Conservation (phyloP, 2,797 vertebrate genomes). For the Sandelia bainsii region DNA sequence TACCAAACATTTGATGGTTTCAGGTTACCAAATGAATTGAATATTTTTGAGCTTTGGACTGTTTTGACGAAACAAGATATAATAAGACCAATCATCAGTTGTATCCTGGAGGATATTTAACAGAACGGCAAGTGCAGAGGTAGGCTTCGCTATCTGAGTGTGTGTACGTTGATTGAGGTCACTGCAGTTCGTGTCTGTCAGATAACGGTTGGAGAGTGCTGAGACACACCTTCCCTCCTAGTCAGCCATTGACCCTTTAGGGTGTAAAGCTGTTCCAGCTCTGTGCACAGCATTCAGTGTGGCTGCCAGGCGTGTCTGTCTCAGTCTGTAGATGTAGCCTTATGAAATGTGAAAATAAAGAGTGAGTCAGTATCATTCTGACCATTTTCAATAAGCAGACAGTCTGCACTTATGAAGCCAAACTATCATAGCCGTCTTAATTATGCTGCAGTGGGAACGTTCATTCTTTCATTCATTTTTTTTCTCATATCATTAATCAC, state of each 20-base stretch:
- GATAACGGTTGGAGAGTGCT: constrained; percentile 60
- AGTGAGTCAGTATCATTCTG: constrained; percentile 26
- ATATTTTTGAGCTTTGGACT: neutral
- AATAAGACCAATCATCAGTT: neutral
- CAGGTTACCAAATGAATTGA: too few species aligned
- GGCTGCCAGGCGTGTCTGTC: constrained; percentile 38
- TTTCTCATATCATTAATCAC: constrained; percentile 5
- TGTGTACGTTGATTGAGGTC: constrained; percentile 69
- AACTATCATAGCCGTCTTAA: constrained; percentile 12
- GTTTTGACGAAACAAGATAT: neutral
- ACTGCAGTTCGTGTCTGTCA: constrained; percentile 76
- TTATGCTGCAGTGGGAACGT: constrained; percentile 18
- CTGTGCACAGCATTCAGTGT: constrained; percentile 20
- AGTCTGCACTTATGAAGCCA: constrained; percentile 12
- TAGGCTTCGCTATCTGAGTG: constrained; percentile 58
- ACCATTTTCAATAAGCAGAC: constrained; percentile 32
- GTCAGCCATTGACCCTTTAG: constrained; percentile 71
- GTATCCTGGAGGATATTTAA: neutral
- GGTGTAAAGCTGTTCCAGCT: constrained; percentile 39
- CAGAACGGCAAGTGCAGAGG: constrained; percentile 1
- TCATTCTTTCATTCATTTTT: constrained; percentile 3
- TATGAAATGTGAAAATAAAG: constrained; percentile 25
- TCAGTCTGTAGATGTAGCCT: constrained; percentile 17
- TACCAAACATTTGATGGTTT: too few species aligned
- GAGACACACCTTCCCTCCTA: constrained; percentile 65